Evolutionary conservation across 2,113 vertebrate species (phyloP).

Genomic region (Erythrocercus mccallii): DNA sequence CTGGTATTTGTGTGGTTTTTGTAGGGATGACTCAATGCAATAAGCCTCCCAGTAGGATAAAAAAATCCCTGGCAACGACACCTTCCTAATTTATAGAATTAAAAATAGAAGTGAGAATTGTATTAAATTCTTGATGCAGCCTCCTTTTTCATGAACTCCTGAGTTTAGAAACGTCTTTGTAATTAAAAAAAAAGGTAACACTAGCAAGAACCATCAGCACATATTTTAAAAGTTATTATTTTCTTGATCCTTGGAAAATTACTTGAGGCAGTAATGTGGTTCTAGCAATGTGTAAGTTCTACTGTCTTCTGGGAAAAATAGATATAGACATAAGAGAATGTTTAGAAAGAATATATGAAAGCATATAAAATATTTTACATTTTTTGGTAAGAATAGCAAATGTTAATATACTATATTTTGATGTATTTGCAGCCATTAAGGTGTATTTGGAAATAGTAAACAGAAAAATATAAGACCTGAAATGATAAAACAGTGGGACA

Average conservation of each 20-base stretch:
- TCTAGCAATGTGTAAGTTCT: neutral
- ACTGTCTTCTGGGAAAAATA: neutral
- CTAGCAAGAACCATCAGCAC: neutral
- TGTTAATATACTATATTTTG: neutral
- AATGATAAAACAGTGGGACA: neutral
- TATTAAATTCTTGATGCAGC: neutral
- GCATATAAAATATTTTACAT: neutral
- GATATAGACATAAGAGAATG: neutral
- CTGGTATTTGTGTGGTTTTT: neutral
- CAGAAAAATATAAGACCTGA: neutral
- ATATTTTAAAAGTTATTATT: neutral
- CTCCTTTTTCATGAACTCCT: neutral
- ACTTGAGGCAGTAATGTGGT: neutral
- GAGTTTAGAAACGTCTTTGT: neutral
- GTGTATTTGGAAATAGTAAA: neutral
- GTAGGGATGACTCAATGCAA: neutral
- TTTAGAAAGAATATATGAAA: neutral
- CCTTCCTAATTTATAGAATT: neutral
- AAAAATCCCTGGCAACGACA: neutral
- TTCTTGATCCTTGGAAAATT: neutral
- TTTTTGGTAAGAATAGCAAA: neutral
- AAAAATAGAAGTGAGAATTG: neutral
- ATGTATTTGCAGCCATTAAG: neutral
- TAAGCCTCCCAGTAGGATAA: neutral
- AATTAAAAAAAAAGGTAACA: neutral